Percentiles rank a stretch among this genome's conserved stretches.
These are phyloP conservation scores for Drosophila pachea DNA, from an alignment of 1,140 invertebrate species.

Conservation along the genomic window DNA sequence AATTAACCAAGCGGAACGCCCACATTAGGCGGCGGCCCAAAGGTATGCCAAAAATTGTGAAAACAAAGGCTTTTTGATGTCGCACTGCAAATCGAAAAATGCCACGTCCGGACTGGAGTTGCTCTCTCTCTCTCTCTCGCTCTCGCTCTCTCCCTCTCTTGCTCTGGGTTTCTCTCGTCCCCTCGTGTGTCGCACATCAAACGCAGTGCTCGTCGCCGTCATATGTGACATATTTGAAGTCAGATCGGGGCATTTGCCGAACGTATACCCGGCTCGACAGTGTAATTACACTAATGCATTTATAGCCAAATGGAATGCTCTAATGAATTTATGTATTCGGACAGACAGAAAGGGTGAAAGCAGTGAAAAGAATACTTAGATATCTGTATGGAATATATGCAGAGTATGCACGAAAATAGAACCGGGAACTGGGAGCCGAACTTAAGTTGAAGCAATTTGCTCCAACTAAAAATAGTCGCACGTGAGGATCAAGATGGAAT, in stretches of 20 bases:
- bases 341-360: constrained; percentile 36
- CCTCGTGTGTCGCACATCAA: constrained; percentile 50
- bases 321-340: constrained; percentile 67
- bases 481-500: no score
- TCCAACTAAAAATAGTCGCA: no score
- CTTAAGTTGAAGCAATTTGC: no score
- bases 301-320: constrained; percentile 69
- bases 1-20: constrained; percentile 73
- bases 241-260: constrained; percentile 42
- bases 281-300: constrained; percentile 68
- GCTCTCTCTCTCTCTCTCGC: no score
- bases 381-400: constrained; percentile 18
- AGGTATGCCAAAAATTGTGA: constrained; percentile 41
- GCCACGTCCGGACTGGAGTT: neutral
- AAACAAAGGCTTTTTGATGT: constrained; percentile 64
- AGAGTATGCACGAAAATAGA: constrained; percentile 35
- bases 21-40: constrained; percentile 50
- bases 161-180: neutral
- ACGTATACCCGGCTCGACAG: constrained; percentile 28
- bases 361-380: neutral
- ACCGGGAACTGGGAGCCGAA: neutral
- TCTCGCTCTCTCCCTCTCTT: no score
- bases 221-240: constrained; percentile 73
- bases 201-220: constrained; percentile 41
- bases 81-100: constrained; percentile 52